These are phyloP conservation scores for Chrysomela aeneicollis DNA, from an alignment of 2,888 invertebrate species.

Conservation along the genomic window DNA sequence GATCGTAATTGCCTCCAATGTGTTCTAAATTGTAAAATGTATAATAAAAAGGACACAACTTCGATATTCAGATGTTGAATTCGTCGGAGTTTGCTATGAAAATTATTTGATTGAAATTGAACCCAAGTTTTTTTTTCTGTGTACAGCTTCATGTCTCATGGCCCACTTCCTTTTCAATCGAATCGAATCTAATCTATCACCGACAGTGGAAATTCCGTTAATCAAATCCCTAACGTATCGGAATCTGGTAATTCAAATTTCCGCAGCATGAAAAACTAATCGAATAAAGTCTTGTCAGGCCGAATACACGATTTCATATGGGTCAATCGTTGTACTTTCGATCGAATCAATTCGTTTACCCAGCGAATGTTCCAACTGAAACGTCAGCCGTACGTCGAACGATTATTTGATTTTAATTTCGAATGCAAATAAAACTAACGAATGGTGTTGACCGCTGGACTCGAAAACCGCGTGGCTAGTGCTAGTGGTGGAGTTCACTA, in stretches of 20 bases:
- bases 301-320: constrained; percentile 15
- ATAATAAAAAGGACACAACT: too few relatives aligned
- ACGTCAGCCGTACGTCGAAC: constrained; percentile 5
- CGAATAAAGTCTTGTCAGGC: constrained; percentile 14
- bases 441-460: not conserved
- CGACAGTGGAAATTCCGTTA: constrained; percentile 1
- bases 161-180: not conserved
- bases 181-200: not conserved
- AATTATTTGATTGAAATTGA: too few relatives aligned
- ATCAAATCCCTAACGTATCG: not conserved
- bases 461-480: not conserved
- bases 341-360: constrained; percentile 11
- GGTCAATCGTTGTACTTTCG: constrained; percentile 12
- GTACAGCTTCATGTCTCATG: not conserved
- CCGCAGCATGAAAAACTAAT: constrained; percentile 13
- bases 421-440: constrained; percentile 6
- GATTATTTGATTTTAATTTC: constrained; percentile 22
- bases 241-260: constrained; percentile 12
- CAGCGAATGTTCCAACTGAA: constrained; percentile 19
- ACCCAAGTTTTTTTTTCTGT: too few relatives aligned
- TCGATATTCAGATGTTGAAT: too few relatives aligned
- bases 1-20: too few relatives aligned
- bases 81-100: too few relatives aligned
- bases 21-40: too few relatives aligned
- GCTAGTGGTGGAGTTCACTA: too few relatives aligned